Evolutionary conservation across 1,140 invertebrate genomes (phyloP).

Genomic region (Papilio xuthus): DNA sequence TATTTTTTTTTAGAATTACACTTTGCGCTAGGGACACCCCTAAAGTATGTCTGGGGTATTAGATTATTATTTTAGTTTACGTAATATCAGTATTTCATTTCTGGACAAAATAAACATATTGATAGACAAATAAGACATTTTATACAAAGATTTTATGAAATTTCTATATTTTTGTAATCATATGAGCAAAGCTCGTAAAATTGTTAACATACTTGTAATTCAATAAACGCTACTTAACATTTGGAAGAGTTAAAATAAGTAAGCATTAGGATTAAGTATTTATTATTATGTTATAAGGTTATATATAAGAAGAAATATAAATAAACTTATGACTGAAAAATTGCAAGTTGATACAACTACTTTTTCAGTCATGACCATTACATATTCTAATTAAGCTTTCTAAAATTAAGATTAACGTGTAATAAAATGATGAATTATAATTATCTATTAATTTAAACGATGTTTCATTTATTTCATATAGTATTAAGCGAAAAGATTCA

Average conservation of each 20-base stretch:
- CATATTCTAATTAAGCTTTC: constrained; percentile 26
- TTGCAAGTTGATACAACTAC: constrained; percentile 54
- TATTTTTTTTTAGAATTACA: neutral
- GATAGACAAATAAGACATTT: too few species aligned
- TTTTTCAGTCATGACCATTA: constrained; percentile 75
- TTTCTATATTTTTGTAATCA: neutral
- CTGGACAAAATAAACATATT: too few species aligned
- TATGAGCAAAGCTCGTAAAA: too few species aligned
- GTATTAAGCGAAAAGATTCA: neutral
- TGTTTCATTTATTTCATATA: neutral
- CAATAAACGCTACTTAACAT: neutral
- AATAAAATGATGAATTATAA: neutral
- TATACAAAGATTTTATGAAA: neutral
- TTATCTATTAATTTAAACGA: neutral
- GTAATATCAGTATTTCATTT: neutral
- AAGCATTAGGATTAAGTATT: constrained; percentile 34
- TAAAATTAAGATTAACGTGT: neutral
- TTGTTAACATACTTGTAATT: neutral
- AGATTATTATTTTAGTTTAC: neutral
- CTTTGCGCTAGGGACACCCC: neutral
- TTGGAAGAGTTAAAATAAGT: too few species aligned
- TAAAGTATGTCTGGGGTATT: neutral
- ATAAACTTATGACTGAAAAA: constrained; percentile 76
- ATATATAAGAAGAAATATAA: too few species aligned
- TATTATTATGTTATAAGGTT: constrained; percentile 28